A percentile compares a stretch with the other conserved stretches of the same genome.
Evolutionary conservation across 2,888 invertebrate genomes (phyloP).

Genomic region (Oligia fasciuncula): DNA sequence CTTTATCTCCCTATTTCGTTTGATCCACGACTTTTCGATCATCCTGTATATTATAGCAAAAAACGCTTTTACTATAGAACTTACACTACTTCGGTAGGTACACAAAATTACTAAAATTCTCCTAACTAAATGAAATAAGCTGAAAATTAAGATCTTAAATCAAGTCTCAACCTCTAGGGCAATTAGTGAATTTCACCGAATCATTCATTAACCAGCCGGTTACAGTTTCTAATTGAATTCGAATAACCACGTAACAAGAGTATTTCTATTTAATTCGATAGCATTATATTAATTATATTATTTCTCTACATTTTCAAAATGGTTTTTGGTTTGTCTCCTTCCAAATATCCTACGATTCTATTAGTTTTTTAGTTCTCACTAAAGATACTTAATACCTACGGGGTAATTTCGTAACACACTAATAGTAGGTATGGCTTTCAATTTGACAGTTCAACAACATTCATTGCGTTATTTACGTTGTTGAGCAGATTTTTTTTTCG

Average conservation of each 20-base stretch:
- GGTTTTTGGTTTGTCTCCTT: neutral
- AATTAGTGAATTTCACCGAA: slow-evolving; percentile 58
- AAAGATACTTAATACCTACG: too few relatives aligned
- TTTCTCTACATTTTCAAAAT: slow-evolving; percentile 1
- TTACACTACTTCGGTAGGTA: neutral
- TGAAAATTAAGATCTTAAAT: slow-evolving; percentile 59
- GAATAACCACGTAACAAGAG: slow-evolving; percentile 58
- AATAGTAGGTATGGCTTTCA: neutral
- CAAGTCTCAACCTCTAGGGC: slow-evolving; percentile 41
- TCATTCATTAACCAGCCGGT: slow-evolving; percentile 49
- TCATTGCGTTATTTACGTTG: neutral
- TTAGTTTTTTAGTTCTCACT: neutral
- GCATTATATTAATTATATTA: neutral
- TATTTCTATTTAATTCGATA: slow-evolving; percentile 34
- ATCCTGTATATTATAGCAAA: too few relatives aligned
- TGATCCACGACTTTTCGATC: too few relatives aligned
- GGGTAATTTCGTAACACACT: too few relatives aligned
- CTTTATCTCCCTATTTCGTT: too few relatives aligned
- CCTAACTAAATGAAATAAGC: slow-evolving; percentile 35
- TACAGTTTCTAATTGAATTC: slow-evolving; percentile 62
- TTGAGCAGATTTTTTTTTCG: neutral
- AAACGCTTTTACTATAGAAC: neutral
- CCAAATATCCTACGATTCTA: neutral
- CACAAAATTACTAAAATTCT: slow-evolving; percentile 2
- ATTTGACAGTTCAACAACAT: neutral